Conservation (phyloP, 2,888 invertebrate species). For the Phaonia tiefii region DNA sequence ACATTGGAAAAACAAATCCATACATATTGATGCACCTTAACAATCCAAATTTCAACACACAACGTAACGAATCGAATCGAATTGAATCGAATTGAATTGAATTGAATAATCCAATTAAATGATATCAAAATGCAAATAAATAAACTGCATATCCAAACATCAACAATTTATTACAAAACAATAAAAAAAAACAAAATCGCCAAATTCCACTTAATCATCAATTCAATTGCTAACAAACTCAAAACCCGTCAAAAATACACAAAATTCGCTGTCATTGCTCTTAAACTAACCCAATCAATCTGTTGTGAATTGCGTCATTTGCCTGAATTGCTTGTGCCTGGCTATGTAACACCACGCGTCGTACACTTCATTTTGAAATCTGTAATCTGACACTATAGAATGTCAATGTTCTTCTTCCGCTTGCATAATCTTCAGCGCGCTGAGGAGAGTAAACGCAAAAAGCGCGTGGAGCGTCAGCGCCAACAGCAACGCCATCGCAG, state of each 20-base stretch:
- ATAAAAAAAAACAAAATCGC: too few relatives aligned
- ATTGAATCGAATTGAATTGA: too few relatives aligned
- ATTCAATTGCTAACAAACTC: neutral
- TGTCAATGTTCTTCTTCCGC: constrained; percentile 98
- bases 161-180: too few relatives aligned
- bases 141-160: too few relatives aligned
- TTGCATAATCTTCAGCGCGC: constrained; percentile 94
- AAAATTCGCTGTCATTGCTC: constrained; percentile 34
- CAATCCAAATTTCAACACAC: neutral
- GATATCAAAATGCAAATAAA: too few relatives aligned
- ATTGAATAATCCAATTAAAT: too few relatives aligned
- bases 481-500: constrained; percentile 81
- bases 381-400: constrained; percentile 81
- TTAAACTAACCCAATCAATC: neutral
- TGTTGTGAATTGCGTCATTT: too few relatives aligned
- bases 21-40: constrained; percentile 8
- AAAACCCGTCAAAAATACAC: too few relatives aligned
- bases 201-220: too few relatives aligned
- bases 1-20: constrained; percentile 21
- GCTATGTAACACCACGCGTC: constrained; percentile 8
- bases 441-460: constrained; percentile 88
- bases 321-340: constrained; percentile 17
- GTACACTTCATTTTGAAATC: neutral
- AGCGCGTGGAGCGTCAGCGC: constrained; percentile 81
- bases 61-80: too few relatives aligned